Conservation (phyloP, 2,888 invertebrate genomes). For the Julus scanicus region DNA sequence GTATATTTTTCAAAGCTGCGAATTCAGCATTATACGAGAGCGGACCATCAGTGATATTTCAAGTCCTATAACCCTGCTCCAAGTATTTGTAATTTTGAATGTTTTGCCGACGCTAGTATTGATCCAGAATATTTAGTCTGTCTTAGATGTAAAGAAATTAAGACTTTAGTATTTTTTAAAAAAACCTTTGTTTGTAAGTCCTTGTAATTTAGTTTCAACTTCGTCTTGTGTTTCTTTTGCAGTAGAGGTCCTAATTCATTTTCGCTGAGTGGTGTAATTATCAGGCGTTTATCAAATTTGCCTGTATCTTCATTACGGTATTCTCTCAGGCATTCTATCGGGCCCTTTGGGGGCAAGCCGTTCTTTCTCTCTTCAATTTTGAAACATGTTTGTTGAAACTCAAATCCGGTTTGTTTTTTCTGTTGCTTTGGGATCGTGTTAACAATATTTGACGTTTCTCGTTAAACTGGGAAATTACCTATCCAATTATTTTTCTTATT, state of each 20-base stretch:
- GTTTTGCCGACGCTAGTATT: background rate
- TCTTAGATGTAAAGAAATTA: background rate
- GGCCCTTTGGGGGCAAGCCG: background rate
- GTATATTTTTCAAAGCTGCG: background rate
- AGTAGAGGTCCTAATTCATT: constrained; percentile 21
- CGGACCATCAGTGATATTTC: background rate
- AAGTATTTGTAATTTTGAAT: background rate
- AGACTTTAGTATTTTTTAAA: background rate
- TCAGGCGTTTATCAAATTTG: constrained; percentile 47
- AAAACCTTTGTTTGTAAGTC: background rate
- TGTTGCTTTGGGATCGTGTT: background rate
- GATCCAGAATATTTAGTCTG: background rate
- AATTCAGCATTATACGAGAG: background rate
- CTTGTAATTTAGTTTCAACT: constrained; percentile 13
- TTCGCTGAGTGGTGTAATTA: constrained; percentile 45
- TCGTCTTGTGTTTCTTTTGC: constrained; percentile 34
- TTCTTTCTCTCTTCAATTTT: background rate
- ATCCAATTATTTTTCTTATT: constrained; percentile 23
- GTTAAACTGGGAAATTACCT: background rate
- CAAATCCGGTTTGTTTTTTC: background rate
- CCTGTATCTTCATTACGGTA: constrained; percentile 21
- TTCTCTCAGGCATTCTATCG: background rate
- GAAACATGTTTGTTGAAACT: background rate
- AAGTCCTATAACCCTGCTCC: background rate
- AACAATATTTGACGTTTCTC: constrained; percentile 26